Evolutionary conservation across 2,113 vertebrate genomes (phyloP).

Genomic region (Seriola dumerili): DNA sequence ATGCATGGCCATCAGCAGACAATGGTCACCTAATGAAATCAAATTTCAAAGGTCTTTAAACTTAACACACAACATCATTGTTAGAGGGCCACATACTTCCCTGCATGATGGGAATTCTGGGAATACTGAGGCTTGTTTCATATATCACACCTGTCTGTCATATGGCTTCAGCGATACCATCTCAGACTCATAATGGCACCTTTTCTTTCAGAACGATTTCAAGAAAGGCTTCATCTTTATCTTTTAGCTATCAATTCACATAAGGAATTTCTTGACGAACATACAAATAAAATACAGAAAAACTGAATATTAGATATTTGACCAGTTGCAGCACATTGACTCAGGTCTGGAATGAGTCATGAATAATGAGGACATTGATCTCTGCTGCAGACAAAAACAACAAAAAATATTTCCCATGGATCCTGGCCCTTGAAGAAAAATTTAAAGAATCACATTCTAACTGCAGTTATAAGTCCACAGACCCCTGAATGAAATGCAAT

Average conservation of each 20-base stretch:
- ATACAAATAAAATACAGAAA: neutral
- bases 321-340: neutral
- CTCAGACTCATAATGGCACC: neutral
- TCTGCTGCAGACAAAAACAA: neutral
- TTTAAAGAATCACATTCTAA: neutral
- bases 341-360: neutral
- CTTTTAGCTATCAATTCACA: neutral
- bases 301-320: neutral
- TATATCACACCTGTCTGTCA: neutral
- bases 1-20: slow-evolving; percentile 2
- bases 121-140: slow-evolving; percentile 30
- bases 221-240: neutral
- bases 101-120: slow-evolving; percentile 28
- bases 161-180: neutral
- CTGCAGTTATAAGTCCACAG: neutral
- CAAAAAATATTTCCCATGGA: neutral
- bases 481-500: neutral
- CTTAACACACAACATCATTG: neutral
- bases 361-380: neutral
- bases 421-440: neutral
- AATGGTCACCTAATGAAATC: slow-evolving; percentile 36
- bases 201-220: neutral
- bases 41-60: slow-evolving; percentile 16
- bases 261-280: neutral
- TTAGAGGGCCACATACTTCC: slow-evolving; percentile 3